Evolutionary conservation across 2,888 invertebrate genomes (phyloP).

Genomic region (Bellardia pandia): DNA sequence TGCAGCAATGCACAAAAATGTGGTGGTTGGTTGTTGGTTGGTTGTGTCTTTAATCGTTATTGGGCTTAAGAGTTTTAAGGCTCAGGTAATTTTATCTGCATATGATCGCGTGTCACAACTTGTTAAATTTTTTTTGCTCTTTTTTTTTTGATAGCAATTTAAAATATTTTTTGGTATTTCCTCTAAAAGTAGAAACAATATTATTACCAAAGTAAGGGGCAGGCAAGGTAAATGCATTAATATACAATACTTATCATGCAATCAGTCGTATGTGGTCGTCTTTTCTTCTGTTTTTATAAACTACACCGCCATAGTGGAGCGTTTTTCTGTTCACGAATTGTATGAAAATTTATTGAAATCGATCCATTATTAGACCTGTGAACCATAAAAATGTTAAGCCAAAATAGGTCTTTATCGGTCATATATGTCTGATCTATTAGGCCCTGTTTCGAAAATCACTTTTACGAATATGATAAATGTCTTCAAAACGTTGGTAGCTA

Average conservation of each 20-base stretch:
- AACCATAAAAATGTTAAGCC: too few relatives aligned
- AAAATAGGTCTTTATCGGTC: too few relatives aligned
- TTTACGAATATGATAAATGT: too few relatives aligned
- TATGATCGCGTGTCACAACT: slow-evolving; percentile 65
- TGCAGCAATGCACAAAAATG: slow-evolving; percentile 12
- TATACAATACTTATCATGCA: neutral
- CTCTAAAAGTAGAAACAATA: slow-evolving; percentile 1
- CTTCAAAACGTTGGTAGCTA: too few relatives aligned
- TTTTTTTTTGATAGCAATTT: slow-evolving; percentile 25
- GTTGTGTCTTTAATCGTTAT: neutral
- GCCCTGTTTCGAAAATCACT: too few relatives aligned
- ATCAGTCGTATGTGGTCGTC: too few relatives aligned
- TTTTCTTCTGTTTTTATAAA: too few relatives aligned
- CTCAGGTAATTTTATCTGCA: slow-evolving; percentile 53
- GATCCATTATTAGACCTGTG: too few relatives aligned
- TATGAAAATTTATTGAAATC: too few relatives aligned
- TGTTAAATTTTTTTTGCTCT: slow-evolving; percentile 35
- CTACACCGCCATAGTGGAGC: too few relatives aligned
- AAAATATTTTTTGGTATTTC: slow-evolving; percentile 34
- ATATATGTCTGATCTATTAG: too few relatives aligned
- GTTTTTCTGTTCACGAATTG: too few relatives aligned
- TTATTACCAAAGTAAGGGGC: neutral
- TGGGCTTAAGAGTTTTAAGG: slow-evolving; percentile 27
- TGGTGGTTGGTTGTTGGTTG: neutral
- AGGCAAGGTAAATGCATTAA: neutral